Evolutionary conservation across 2,888 invertebrate species (phyloP).

Genomic region (Pollenia labialis): DNA sequence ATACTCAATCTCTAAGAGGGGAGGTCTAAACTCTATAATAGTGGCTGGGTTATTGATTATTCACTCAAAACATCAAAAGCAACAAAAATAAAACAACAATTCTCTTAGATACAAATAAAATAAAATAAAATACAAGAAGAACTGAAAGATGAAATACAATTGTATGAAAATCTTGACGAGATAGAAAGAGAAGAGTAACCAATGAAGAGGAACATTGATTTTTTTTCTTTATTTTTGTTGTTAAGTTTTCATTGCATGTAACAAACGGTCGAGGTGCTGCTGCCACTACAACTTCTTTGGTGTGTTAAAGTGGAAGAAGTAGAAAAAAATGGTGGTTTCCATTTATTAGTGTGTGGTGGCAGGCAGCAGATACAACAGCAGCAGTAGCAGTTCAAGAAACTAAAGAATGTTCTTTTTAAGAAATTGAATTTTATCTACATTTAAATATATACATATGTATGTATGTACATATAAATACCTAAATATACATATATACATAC

Average conservation of each 20-base stretch:
- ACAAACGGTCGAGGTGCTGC: conserved; percentile 59
- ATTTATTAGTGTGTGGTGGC: conserved; percentile 46
- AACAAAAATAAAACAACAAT: conserved; percentile 9
- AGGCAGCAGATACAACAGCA: conserved; percentile 36
- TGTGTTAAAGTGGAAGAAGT: conserved; percentile 25
- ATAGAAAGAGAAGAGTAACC: conserved; percentile 70
- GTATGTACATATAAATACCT: background rate
- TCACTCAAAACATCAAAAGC: conserved; percentile 50
- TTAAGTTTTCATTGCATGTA: conserved; percentile 44
- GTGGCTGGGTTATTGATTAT: conserved; percentile 65
- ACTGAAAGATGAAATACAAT: conserved; percentile 54
- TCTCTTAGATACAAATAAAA: conserved; percentile 47
- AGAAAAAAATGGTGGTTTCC: conserved; percentile 62
- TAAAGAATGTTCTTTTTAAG: conserved; percentile 43
- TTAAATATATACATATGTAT: conserved; percentile 11
- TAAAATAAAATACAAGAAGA: conserved; percentile 42
- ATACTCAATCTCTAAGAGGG: conserved; percentile 50
- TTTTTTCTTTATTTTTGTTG: conserved; percentile 42
- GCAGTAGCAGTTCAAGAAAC: conserved; percentile 59
- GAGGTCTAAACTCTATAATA: conserved; percentile 56
- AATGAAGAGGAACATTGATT: conserved; percentile 73
- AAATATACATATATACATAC: background rate
- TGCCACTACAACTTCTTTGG: conserved; percentile 26
- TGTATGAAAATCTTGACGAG: conserved; percentile 61
- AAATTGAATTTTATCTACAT: conserved; percentile 46